Evolutionary conservation across 2,797 vertebrate species (phyloP).

Genomic region (Chrysolophus pictus): DNA sequence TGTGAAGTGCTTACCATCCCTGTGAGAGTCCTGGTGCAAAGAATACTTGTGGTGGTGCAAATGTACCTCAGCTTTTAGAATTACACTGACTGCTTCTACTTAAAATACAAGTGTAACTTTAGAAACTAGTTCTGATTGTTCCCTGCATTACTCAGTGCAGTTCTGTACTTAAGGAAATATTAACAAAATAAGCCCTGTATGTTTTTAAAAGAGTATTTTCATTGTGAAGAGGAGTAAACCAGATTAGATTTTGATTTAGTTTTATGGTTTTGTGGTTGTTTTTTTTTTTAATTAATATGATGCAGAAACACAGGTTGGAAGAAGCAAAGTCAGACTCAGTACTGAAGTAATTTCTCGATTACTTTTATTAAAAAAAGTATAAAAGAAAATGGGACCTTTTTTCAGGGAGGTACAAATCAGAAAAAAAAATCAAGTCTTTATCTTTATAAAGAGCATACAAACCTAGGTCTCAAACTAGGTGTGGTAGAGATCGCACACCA

Average conservation of each 20-base stretch:
- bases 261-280: too few species aligned
- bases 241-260: background rate
- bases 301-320: background rate
- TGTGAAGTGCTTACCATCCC: background rate
- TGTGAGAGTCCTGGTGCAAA: fast-evolving
- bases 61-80: fast-evolving
- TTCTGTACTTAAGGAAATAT: background rate
- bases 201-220: background rate
- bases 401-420: background rate
- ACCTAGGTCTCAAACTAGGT: background rate
- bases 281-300: background rate
- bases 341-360: background rate
- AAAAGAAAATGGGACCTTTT: constrained; percentile 35
- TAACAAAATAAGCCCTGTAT: background rate
- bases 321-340: background rate
- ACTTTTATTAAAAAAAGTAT: constrained; percentile 31
- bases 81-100: background rate
- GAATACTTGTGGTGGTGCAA: too few species aligned
- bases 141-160: too few species aligned
- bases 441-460: constrained; percentile 26
- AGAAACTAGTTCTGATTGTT: background rate
- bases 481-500: background rate
- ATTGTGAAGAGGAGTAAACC: background rate
- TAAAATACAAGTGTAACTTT: background rate
- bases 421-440: background rate